phyloP scores from a whole-genome alignment of 2,888 invertebrate genomes.

The Tortrix viridana region DNA sequence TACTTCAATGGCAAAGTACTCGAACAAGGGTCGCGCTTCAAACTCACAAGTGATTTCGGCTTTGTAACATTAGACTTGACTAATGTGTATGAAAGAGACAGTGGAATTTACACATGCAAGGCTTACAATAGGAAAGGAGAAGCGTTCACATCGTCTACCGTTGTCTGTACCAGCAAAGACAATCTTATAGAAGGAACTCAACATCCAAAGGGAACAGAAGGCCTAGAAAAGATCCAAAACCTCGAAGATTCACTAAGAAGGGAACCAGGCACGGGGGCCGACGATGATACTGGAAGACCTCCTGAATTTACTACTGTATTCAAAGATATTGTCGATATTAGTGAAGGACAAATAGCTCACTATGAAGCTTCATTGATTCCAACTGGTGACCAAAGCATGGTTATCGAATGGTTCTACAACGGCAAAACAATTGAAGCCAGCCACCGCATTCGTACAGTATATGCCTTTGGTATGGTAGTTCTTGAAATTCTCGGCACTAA shows the following conservation, averaged over 20 bases:
- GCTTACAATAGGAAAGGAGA: conserved; percentile 95
- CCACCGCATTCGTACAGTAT: conserved; percentile 95
- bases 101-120: conserved; percentile 96
- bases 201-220: conserved; percentile 97
- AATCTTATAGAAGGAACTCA: conserved; percentile 94
- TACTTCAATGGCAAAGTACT: conserved; percentile 95
- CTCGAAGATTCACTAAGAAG: conserved; percentile 93
- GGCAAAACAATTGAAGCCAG: conserved; percentile 94
- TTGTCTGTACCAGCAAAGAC: conserved; percentile 92
- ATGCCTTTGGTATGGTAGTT: conserved; percentile 99
- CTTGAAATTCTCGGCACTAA: conserved; percentile 97
- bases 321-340: conserved; percentile 91
- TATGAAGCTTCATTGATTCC: conserved; percentile 98
- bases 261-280: conserved; percentile 87
- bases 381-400: conserved; percentile 96
- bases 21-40: conserved; percentile 94
- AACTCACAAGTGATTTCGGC: conserved; percentile 97
- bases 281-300: conserved; percentile 91
- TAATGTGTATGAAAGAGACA: conserved; percentile 96
- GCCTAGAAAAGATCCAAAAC: conserved; percentile 95
- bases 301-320: conserved; percentile 95
- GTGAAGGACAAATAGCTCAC: conserved; percentile 98
- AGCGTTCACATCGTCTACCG: conserved; percentile 95
- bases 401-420: conserved; percentile 98
- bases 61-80: conserved; percentile 97